A percentile compares a stretch with the other conserved stretches of the same genome.
phyloP scores from a whole-genome alignment of 2,888 invertebrate species.

The Ptilodon capucinus region DNA sequence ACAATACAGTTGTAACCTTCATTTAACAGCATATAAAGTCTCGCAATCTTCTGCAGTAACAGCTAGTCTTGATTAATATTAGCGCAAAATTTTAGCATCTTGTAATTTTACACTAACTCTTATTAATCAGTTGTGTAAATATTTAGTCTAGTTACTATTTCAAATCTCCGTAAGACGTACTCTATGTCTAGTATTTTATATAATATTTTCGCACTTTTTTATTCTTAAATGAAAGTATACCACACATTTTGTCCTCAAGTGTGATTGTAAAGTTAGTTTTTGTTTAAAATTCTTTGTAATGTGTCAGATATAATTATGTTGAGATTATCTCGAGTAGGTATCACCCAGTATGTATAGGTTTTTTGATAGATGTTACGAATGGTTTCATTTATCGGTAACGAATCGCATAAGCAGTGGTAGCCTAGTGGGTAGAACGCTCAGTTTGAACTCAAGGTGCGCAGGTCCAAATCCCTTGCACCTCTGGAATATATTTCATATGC shows the following conservation, averaged over 20 bases:
- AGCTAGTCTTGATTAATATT: conserved; percentile 26
- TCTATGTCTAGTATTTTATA: not conserved
- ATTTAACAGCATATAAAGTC: conserved; percentile 19
- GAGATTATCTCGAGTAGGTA: not conserved
- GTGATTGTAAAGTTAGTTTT: not conserved
- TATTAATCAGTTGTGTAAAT: not conserved
- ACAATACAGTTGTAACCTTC: not conserved
- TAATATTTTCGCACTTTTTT: not conserved
- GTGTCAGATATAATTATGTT: not conserved
- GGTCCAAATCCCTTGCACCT: no score
- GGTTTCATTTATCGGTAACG: not conserved
- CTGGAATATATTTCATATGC: no score
- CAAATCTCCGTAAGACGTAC: not conserved
- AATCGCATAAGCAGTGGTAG: not conserved
- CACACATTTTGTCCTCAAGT: not conserved
- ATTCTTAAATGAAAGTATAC: not conserved
- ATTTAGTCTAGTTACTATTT: not conserved
- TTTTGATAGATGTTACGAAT: no score
- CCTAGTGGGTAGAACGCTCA: no score
- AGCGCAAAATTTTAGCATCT: conserved; percentile 29
- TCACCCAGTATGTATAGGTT: no score
- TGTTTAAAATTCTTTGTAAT: not conserved
- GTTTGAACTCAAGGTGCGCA: no score
- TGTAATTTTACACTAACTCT: conserved; percentile 9
- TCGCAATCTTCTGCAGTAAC: conserved; percentile 29